phyloP scores from a whole-genome alignment of 2,888 invertebrate species.

The Polietes domitor region DNA sequence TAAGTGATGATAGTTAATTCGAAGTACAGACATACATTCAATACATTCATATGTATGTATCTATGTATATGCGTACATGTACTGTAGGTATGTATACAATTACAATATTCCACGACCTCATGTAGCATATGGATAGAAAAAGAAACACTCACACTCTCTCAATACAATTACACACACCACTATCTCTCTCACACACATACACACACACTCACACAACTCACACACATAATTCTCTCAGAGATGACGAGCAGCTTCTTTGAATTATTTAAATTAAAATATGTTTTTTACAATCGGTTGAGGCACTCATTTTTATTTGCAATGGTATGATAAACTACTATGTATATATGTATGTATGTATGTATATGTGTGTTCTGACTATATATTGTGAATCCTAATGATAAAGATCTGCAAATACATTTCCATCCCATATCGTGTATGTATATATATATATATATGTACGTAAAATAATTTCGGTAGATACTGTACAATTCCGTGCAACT shows the following conservation, averaged over 20 bases:
- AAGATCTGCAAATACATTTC: neutral
- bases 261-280: slow-evolving; percentile 25
- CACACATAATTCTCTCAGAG: slow-evolving; percentile 15
- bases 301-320: slow-evolving; percentile 19
- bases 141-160: slow-evolving; percentile 27
- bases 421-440: no score
- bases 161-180: neutral
- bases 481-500: no score
- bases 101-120: slow-evolving; percentile 75
- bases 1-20: no score
- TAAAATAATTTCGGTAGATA: no score
- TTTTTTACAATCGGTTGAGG: slow-evolving; percentile 14
- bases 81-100: neutral
- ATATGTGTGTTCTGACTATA: neutral
- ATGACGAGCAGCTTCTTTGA: slow-evolving; percentile 43
- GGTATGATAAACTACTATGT: slow-evolving; percentile 30
- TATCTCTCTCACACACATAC: neutral
- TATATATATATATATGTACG: no score
- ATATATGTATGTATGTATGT: neutral
- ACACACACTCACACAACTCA: slow-evolving; percentile 18
- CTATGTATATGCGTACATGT: neutral
- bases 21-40: no score
- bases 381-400: neutral
- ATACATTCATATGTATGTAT: no score
- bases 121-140: slow-evolving; percentile 72